Conservation (phyloP, 2,113 vertebrate species). For the Dinomys branickii region DNA sequence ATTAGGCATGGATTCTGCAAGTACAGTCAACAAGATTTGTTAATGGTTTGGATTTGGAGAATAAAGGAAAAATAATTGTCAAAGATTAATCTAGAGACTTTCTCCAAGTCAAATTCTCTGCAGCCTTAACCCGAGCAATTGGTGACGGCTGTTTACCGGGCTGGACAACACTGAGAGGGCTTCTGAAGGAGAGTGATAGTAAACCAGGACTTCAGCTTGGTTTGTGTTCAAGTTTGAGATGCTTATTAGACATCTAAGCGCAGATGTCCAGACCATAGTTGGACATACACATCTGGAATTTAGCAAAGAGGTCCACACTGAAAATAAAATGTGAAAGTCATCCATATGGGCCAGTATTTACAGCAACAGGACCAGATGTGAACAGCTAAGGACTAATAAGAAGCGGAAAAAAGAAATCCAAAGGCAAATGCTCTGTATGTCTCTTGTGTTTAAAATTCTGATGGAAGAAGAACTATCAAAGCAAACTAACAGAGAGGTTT, state of each 20-base stretch:
- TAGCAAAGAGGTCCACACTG: not conserved
- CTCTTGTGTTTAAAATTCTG: constrained; percentile 17
- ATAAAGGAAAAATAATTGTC: not conserved
- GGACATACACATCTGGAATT: not conserved
- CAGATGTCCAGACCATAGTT: not conserved
- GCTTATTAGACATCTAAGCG: not conserved
- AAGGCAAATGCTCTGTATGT: not conserved
- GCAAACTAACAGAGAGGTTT: not conserved
- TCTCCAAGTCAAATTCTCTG: not conserved
- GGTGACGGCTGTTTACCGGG: not conserved
- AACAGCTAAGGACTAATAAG: not conserved
- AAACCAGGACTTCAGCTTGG: not conserved
- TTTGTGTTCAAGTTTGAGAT: constrained; percentile 10
- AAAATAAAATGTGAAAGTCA: constrained; percentile 26
- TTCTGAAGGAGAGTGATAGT: not conserved
- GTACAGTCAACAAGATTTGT: not conserved
- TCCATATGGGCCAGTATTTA: not conserved
- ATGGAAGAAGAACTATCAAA: not conserved
- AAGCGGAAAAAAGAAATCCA: not conserved
- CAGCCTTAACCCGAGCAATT: not conserved
- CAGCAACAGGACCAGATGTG: constrained; percentile 3
- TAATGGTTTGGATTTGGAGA: not conserved
- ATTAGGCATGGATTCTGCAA: constrained; percentile 36
- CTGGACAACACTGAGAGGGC: not conserved
- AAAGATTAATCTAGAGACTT: constrained; percentile 5